phyloP scores from a whole-genome alignment of 2,797 vertebrate species.

The Numenius phaeopus region DNA sequence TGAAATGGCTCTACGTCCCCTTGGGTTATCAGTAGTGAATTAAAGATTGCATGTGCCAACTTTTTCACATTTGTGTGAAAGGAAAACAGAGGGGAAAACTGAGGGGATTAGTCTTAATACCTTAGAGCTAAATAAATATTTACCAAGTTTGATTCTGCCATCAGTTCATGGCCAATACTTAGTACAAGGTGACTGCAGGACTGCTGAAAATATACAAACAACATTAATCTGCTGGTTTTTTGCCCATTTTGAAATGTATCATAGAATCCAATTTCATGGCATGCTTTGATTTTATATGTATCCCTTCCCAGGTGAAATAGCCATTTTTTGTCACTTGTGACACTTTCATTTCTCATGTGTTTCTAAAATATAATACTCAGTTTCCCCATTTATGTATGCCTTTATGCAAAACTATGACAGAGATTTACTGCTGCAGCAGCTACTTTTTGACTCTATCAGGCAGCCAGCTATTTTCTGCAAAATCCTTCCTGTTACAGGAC shows the following conservation, averaged over 20 bases:
- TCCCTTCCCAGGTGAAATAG: background rate
- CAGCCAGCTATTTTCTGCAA: conserved; percentile 4
- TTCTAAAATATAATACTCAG: background rate
- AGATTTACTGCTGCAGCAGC: background rate
- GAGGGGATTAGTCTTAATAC: conserved; percentile 51
- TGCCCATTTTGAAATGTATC: background rate
- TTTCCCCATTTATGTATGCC: background rate
- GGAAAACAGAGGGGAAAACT: conserved; percentile 23
- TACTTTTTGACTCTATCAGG: background rate
- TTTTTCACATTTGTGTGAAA: conserved; percentile 29
- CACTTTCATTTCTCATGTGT: background rate
- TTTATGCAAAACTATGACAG: background rate
- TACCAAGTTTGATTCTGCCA: conserved; percentile 30
- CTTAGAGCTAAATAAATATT: conserved; percentile 66
- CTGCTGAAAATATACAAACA: conserved; percentile 1
- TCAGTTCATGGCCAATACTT: background rate
- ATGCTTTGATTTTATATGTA: background rate
- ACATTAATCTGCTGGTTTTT: background rate
- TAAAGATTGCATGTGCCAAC: background rate
- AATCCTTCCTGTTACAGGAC: background rate
- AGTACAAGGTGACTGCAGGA: conserved; percentile 47
- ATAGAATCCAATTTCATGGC: background rate
- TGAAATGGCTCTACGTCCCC: background rate
- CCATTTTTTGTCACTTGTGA: background rate
- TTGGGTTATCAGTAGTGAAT: background rate